These are phyloP conservation scores for Sphaeridia pumilis DNA, from an alignment of 2,888 invertebrate genomes.

Conservation along the genomic window DNA sequence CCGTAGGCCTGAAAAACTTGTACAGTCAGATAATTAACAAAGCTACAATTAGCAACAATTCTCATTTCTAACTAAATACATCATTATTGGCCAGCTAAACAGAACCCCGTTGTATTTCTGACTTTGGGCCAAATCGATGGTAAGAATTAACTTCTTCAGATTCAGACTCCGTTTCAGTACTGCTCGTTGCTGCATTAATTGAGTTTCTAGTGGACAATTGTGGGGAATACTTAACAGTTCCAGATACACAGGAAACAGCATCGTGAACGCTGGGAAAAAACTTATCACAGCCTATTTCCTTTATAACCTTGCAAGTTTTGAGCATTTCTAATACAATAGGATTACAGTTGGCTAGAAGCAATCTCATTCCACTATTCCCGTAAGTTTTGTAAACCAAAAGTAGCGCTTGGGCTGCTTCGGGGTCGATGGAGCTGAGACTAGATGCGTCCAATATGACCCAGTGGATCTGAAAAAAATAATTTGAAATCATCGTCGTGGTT, in stretches of 20 bases:
- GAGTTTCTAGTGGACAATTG: not conserved
- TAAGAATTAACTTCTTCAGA: constrained; percentile 9
- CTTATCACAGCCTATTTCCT: constrained; percentile 38
- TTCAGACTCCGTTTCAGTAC: constrained; percentile 3
- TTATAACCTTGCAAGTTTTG: constrained; percentile 40
- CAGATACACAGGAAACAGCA: constrained; percentile 37
- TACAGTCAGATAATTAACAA: too few relatives aligned
- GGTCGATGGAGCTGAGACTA: constrained; percentile 52
- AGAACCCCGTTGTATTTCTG: too few relatives aligned
- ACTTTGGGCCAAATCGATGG: not conserved
- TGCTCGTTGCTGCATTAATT: not conserved
- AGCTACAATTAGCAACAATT: too few relatives aligned
- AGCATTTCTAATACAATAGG: constrained; percentile 36
- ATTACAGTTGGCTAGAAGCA: constrained; percentile 26
- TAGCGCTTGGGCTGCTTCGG: constrained; percentile 37
- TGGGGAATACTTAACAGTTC: not conserved
- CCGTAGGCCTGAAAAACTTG: too few relatives aligned
- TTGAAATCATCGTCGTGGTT: too few relatives aligned
- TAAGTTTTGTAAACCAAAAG: constrained; percentile 22
- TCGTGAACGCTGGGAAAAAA: constrained; percentile 44
- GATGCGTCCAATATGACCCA: constrained; percentile 50
- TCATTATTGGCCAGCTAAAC: too few relatives aligned
- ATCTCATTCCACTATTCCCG: constrained; percentile 15
- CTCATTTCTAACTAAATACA: too few relatives aligned
- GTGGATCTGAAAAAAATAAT: constrained; percentile 24